These are phyloP conservation scores for Tursiops truncatus DNA, from an alignment of 2,113 vertebrate species.

Conservation along the genomic window DNA sequence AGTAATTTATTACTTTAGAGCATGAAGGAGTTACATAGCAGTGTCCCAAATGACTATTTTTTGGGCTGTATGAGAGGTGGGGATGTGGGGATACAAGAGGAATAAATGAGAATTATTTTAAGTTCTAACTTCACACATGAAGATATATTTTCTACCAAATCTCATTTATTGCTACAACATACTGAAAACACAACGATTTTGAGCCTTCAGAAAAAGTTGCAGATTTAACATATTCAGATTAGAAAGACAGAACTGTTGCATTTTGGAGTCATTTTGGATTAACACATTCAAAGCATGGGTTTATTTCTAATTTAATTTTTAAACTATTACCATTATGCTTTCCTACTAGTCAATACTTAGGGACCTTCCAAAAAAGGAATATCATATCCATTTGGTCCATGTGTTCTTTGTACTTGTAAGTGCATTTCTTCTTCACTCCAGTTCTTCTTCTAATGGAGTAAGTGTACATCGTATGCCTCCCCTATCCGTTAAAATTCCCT, in stretches of 20 bases:
- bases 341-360: neutral
- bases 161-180: neutral
- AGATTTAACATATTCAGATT: conserved; percentile 25
- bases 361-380: neutral
- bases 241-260: neutral
- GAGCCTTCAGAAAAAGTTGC: neutral
- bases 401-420: neutral
- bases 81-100: neutral
- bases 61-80: neutral
- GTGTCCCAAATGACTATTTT: neutral
- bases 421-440: neutral
- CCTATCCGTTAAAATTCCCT: neutral
- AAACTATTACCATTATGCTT: neutral
- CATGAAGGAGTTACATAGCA: neutral
- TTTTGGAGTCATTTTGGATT: conserved; percentile 40
- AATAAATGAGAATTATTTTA: conserved; percentile 38
- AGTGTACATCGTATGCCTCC: neutral
- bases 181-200: conserved; percentile 36
- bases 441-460: neutral
- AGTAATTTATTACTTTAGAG: neutral
- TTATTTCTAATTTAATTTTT: conserved; percentile 2
- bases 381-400: neutral
- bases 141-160: conserved; percentile 19
- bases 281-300: neutral
- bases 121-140: neutral